Evolutionary conservation across 2,797 vertebrate species (phyloP), one percentile per base, ranked within the genome.

Genomic region (Notolabrus celidotus): DNA sequence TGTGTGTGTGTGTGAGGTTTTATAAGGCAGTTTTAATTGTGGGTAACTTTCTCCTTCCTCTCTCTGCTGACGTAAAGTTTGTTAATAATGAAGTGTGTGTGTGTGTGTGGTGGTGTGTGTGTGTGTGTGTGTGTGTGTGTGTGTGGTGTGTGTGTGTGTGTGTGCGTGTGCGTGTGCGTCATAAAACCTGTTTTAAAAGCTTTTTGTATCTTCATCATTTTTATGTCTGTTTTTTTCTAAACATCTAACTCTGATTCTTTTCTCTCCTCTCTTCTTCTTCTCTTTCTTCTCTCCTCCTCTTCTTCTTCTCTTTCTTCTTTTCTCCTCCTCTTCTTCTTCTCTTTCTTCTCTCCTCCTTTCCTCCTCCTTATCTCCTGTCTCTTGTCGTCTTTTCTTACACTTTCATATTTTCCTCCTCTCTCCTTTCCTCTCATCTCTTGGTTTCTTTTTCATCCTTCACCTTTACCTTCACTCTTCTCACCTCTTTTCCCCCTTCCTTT

Each of bases 1-100:
- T 43, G 41, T 20, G 8, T 43, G n/a, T 43, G 43, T 45, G 19
- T 45, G 43, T 22, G n/a, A 34, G 23, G 27, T 61, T 64, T 59
- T 36, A 51, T 19, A 27, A 46, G 45, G 38, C 23, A 1, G 27
- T 80, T 80, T 86, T 81, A 74, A 79, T 71, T 72, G 46, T 71
- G 52, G 61, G 33, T 59, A 20, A 38, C 33, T 52, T 60, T 46
- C 2, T 51, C 55, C 56, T 63, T 34, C 14, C 46, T 67, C 12
- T 33, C 38, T 29, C 33, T 58, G 58, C 53, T 46, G 46, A 76
- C 68, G 45, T 46, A 52, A 66, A 58, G 47, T 62, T 71, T 34
- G 27, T 55, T 60, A 9, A 55, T 25, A 29, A 17, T 17, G 42
- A 41, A 29, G 12, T 23, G 39, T 60, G 43, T n/a, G 51, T 43